phyloP scores from a whole-genome alignment of 2,113 vertebrate genomes.

The Zosterops pallidus region DNA sequence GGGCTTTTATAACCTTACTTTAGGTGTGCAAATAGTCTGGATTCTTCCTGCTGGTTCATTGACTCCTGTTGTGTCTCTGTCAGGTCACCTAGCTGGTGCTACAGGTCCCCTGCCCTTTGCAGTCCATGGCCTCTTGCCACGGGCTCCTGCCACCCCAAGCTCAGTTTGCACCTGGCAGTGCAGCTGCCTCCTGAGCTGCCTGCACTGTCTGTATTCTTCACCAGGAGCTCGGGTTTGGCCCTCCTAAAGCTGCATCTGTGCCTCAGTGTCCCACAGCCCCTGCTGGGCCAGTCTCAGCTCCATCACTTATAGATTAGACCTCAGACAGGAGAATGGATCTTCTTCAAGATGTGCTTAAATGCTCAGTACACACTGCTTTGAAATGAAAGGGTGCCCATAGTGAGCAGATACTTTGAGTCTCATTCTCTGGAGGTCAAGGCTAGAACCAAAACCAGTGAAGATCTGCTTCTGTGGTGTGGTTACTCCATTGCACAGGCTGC shows the following conservation, averaged over 20 bases:
- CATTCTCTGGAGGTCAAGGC: accelerated
- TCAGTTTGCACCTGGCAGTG: background rate
- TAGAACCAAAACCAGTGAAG: background rate
- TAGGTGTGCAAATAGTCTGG: background rate
- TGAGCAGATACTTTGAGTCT: background rate
- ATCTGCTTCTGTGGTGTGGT: background rate
- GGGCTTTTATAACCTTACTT: background rate
- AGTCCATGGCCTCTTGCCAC: background rate
- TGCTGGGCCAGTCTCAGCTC: background rate
- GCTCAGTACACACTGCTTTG: background rate
- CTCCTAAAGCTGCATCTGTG: background rate
- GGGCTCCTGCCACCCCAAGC: background rate
- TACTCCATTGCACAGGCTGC: background rate
- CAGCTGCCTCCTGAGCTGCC: background rate
- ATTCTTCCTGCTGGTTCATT: accelerated
- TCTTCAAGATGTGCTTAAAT: background rate
- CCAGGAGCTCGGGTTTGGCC: background rate
- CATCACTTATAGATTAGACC: accelerated
- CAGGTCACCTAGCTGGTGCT: background rate
- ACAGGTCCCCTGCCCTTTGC: background rate
- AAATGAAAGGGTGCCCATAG: background rate
- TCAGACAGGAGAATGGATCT: background rate
- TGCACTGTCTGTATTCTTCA: accelerated
- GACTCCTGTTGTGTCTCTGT: background rate
- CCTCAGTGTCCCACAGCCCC: background rate